Base-by-base conservation (phyloP, 23 tunicate species). In the Corella eumyota region DNA sequence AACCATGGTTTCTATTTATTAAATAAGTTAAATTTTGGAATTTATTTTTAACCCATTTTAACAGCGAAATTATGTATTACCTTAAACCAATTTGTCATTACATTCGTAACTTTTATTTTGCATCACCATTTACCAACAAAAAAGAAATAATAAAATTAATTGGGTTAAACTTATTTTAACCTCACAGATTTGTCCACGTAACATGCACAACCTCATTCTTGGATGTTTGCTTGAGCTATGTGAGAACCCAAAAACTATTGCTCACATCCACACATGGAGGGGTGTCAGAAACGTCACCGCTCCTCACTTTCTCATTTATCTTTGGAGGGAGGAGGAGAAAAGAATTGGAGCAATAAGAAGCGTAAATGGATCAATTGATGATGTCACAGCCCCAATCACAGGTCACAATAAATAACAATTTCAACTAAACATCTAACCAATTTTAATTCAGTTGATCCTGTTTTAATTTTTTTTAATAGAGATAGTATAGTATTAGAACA, bases 241-340 rank as follows among this genome's bases (percentile, higher is more conserved):
- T 54, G 98, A 92, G 45, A 92, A 92, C 51, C 86, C 86, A 2
- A 78, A 79, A 45, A 76, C 98, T 5, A 82, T 92, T 48, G 85
- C 79, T 25, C 98, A 92, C 73, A 71, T 92, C 24, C 78, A 70
- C 56, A 65, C 98, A 34, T 92, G 98, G 98, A 73, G 98, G 61
- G 88, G 98, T 30, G 60, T 36, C 2, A 25, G 19, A 21, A 77
- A 78, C 40, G 81, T 76, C 52, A 85, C 87, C 20, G 76, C 80
- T 27, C 83, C 90, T 36, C 93, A 82, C 26, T 72, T 92, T 0
- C 58, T 92, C 29, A 79, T 74, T n/a, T 77, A 83, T 19, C 47
- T 92, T 57, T 92, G 98, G 98, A 61, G 88, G 46, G 73, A 92
- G 40, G 98, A 92, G 59, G 98, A 92, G 67, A 72, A 82, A 33